These are phyloP conservation scores for Drosophila mettleri DNA, from an alignment of 2,888 invertebrate species.

Conservation along the genomic window DNA sequence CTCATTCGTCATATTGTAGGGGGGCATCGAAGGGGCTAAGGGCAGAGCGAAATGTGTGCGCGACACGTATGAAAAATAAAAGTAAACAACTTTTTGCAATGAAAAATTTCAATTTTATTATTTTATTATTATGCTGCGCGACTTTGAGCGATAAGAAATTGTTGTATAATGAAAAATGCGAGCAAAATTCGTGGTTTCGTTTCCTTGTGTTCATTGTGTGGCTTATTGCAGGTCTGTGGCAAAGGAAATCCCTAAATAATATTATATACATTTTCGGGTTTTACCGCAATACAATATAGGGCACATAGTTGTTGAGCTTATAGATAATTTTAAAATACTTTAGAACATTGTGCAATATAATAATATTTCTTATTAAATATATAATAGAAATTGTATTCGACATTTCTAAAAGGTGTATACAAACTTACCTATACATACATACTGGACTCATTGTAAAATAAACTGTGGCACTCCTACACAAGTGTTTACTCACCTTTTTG, in stretches of 20 bases:
- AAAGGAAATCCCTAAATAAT: background rate
- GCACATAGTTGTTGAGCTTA: too few species aligned
- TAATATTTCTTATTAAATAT: too few species aligned
- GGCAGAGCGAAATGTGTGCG: slow-evolving; percentile 15
- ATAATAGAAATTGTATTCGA: too few species aligned
- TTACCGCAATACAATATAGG: background rate
- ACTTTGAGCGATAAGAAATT: slow-evolving; percentile 7
- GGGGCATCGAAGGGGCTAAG: background rate
- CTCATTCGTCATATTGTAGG: background rate
- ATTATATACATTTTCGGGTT: background rate
- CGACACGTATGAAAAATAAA: slow-evolving; percentile 34
- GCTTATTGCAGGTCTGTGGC: background rate
- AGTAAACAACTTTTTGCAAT: background rate
- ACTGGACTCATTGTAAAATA: too few species aligned
- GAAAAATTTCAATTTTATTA: background rate
- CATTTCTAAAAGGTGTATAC: too few species aligned
- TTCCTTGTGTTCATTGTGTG: background rate
- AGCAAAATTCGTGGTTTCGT: background rate
- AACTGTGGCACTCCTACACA: too few species aligned
- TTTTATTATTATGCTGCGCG: slow-evolving; percentile 7
- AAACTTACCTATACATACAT: too few species aligned
- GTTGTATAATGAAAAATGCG: slow-evolving; percentile 9
- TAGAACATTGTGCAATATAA: too few species aligned
- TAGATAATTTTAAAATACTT: background rate
- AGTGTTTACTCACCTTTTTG: too few species aligned